Evolutionary conservation across 2,113 vertebrate genomes (phyloP), one percentile per base, ranked within the genome.

Genomic region (Oplegnathus fasciatus): DNA sequence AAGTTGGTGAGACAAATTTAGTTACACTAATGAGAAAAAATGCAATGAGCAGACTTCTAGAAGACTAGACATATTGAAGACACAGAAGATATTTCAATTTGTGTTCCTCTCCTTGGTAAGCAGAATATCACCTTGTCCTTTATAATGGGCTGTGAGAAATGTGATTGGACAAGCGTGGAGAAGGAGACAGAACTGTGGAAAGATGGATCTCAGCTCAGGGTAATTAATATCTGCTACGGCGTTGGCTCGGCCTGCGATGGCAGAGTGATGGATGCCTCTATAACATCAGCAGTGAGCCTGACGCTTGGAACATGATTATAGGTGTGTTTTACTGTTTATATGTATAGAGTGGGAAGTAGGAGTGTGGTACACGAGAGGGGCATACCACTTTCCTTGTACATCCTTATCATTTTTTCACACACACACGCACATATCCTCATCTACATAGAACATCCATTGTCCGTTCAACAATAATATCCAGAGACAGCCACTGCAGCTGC

Each of bases 161-260:
- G 92, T 87, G 90, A 93, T 92, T 85, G 93, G 93, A 93, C 91
- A 93, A 89, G 93, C 90, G 81, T 94, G 90, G 91, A 92, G 86
- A 88, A 86, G 80, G 84, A 90, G 91, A 88, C 86, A 82, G 85
- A 83, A 76, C 86, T 89, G 88, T 83, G 84, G 60, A 90, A 88
- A 87, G 87, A 91, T 76, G 68, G 89, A 84, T 85, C 89, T 88
- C 70, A 62, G 85, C 89, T 85, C 78, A 22, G 80, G 75, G 90
- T 93, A 95, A 95, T 95, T 95, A 95, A 95, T 94, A 94, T 92
- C 91, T 93, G 88, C 89, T 84, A 68, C 89, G 82, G 86, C 37
- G 22, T 46, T 58, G 55, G 86, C 87, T 86, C 66, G 28, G 82
- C 52, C 80, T 74, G 81, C 48, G 55, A 80, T 86, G 93, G 88